Evolutionary conservation across 2,797 vertebrate genomes (phyloP), one percentile per base, ranked within the genome.

Genomic region (Poecile montanus): DNA sequence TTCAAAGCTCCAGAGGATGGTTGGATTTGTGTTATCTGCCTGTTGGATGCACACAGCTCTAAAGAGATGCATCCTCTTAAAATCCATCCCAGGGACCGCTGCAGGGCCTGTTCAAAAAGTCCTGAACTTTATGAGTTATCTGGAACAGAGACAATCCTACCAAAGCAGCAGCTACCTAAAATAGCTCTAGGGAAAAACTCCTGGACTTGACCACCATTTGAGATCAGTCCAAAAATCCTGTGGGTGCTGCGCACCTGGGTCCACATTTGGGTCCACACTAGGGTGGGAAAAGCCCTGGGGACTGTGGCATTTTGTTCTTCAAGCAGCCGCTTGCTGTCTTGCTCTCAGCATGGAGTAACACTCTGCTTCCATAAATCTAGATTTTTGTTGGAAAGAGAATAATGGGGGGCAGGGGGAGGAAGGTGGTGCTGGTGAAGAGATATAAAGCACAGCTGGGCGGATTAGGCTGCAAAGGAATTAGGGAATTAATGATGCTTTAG

Each of bases 261-360:
- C 17, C 34, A 36, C 21, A 34, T 13, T 48, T 62, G 50, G 36
- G 45, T 63, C 30, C 45, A 18, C 8, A 6, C 11, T 45, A 29
- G 22, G 32, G 26, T 4, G 2, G 25, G 42, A 58, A 72, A 60
- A 85, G 23, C 32, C 32, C 36, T 2, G 3, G 26, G 5, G 44
- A 10, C 67, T 61, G 54, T 5, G 3, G 32, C 1, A 2, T 30
- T 34, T 92, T 0, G 0, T 47, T 66, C 78, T 87, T 57, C 26
- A 16, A 56, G 70, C 10, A 12, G 27, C 53, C 1, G 0, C 44
- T 51, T n/a, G 18, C 72, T 11, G 0, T 32, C 71, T 63, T 56
- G 17, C 42, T 67, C 12, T 16, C 9, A 17, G 19, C 58, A 16
- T 9, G 8, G 27, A 82, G n/a, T 30, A 47, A 22, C 0, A 0